Base-by-base conservation (phyloP, 2,113 vertebrate species). In the Antennarius striatus region DNA sequence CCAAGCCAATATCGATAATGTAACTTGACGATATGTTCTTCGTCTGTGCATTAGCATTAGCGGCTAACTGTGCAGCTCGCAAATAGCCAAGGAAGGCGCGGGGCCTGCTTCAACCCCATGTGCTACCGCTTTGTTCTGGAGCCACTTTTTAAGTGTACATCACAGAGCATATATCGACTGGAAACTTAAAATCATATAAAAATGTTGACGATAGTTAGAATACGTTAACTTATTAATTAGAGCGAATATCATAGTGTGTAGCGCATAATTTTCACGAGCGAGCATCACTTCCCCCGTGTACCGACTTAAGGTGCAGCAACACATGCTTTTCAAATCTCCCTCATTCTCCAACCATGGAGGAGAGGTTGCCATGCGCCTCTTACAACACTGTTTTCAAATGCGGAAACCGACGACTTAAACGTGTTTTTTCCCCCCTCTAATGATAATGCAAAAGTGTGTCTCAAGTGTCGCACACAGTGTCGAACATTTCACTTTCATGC, bases 311-410 rank as follows among this genome's bases (percentile, higher is more conserved):
- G 64, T 63, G 74, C 64, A 75, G 82, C 79, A 83, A 86, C 86
- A 90, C 92, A 90, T 91, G 90, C 92, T 90, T 94, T 94, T 94
- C 92, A 94, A 95, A 94, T 94, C 93, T 94, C 92, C 93, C 95
- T 93, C 92, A 94, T 92, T 93, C 89, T 87, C 85, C 75, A 79
- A 75, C 80, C 73, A 73, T 83, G 87, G 79, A 88, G 82, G 80
- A 87, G 73, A 84, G 79, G 80, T 86, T 83, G 91, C 94, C 92
- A 92, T 91, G 90, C 90, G 90, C 90, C 71, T 51, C 49, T 61
- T 67, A 60, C 79, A 69, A 83, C 70, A 67, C 40, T 71, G 82
- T 79, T 90, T 86, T 75, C 71, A 80, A 82, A 86, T 15, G 57
- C 75, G 69, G 56, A 85, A 86, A 77, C 57, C 58, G 16, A 16